Evolutionary conservation across 2,888 invertebrate species (phyloP), one percentile per base, ranked within the genome.

Genomic region (Synanthedon myopaeformis): DNA sequence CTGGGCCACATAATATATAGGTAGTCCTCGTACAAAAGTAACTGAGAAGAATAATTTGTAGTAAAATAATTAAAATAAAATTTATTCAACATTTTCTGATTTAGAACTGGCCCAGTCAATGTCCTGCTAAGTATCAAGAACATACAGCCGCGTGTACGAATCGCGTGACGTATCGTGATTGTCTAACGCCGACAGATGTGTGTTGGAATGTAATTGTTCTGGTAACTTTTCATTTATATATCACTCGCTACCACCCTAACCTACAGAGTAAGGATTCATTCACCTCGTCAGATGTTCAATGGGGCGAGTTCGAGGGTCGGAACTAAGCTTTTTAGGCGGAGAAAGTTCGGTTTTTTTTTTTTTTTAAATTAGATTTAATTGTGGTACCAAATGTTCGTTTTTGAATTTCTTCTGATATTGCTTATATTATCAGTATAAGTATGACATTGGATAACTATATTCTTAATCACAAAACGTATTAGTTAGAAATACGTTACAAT

Each of bases 141-240:
- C 13, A 17, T n/a, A 55, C 1, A 19, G 5, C 54, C 59, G 41
- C 51, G 52, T 61, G 57, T 59, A 58, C 53, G 75, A 81, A 79
- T 87, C 83, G 86, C 86, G 85, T 87, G 86, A 75, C 83, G 78
- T 84, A 85, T 86, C 84, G 86, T 87, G 86, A 86, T 87, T 87
- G 86, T 83, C 84, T 85, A 83, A 79, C 81, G 73, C 79, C 81
- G 84, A 86, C 86, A 87, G 86, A 85, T 87, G 86, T 85, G 83
- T 86, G 82, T 74, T 77, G 86, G 86, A 83, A 87, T 87, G 83
- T 86, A 84, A 83, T 83, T 79, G 71, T 74, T 80, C 66, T 68
- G 76, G 76, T 74, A 79, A 82, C 76, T 81, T 76, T 81, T 79
- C 76, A 82, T 79, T 84, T 82, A 35, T 79, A 79, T 84, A 84